Evolutionary conservation across 1,140 invertebrate genomes (phyloP), one percentile per base, ranked within the genome.

Genomic region (Cheumatopsyche charites): DNA sequence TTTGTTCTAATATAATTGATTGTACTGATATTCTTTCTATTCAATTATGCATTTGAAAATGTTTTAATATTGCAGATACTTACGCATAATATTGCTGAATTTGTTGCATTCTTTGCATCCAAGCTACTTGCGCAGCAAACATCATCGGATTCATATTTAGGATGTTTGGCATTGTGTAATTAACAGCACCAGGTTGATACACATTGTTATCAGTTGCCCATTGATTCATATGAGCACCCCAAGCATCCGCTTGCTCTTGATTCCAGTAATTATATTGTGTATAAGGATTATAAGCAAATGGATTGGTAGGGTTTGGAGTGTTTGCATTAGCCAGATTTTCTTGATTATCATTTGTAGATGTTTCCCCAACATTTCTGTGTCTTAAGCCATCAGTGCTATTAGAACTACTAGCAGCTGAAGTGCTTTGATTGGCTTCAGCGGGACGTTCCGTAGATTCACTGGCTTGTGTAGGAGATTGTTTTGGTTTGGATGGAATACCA

Each of bases 81-180:
- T 43, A 69, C 91, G 91, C 82, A 84, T 92, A 90, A 79, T 94
- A 94, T 77, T 94, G 91, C 55, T 90, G 88, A 86, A 94, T 90
- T 81, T 95, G 95, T 78, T 94, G 90, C 9, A 91, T 90, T 76
- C 95, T 93, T 78, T 95, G 93, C 87, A 95, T 90, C 89, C 87
- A 90, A 23, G 86, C 84, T 77, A 90, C 84, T 80, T 92, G 90
- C 77, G 88, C 82, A 17, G 81, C 58, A 42, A 72, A 63, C n/a
- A 69, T 70, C 43, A 67, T 71, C 11, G 72, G 70, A 70, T 72
- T 65, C 43, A 71, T 49, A 36, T 71, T 73, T 21, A 43, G 19
- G 43, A 55, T 29, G 71, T 62, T 62, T 17, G 70, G 58, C 25
- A 26, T 55, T 29, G 55, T 23, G 7, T 36, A 42, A 67, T 55